phyloP scores from a whole-genome alignment of 1,140 invertebrate species.

The Drosophila paulistorum region DNA sequence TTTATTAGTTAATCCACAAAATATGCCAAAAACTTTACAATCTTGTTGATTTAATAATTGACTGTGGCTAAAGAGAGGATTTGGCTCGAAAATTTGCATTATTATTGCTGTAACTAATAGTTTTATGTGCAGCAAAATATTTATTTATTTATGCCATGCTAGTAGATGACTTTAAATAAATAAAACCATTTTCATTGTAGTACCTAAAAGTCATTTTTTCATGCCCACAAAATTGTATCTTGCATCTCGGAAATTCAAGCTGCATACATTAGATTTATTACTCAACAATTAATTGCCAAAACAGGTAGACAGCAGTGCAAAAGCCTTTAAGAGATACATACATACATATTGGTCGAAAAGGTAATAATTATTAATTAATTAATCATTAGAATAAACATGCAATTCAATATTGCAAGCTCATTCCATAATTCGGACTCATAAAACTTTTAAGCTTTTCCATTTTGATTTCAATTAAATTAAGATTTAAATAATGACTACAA shows the following conservation, averaged over 20 bases:
- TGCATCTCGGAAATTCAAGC: neutral
- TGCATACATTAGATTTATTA: neutral
- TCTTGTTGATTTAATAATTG: conserved; percentile 13
- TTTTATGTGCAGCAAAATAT: neutral
- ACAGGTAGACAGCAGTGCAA: too few relatives aligned
- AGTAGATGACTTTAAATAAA: neutral
- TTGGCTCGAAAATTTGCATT: neutral
- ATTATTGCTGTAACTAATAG: neutral
- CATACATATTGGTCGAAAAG: too few relatives aligned
- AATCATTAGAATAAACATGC: neutral
- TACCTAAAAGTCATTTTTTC: neutral
- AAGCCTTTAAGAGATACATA: too few relatives aligned
- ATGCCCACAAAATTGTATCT: neutral
- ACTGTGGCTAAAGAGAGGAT: conserved; percentile 5
- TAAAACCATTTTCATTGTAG: neutral
- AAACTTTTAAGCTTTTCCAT: too few relatives aligned
- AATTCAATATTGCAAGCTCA: neutral
- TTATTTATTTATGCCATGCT: conserved; percentile 1
- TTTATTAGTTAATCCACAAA: conserved; percentile 8
- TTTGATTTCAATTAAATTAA: too few relatives aligned
- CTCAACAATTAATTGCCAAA: neutral
- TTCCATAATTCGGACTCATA: neutral
- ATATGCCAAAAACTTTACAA: conserved; percentile 11
- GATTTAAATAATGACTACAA: too few relatives aligned
- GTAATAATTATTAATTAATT: neutral